Percentiles rank a stretch among this genome's conserved stretches.
Evolutionary conservation across 2,888 invertebrate species (phyloP).

Genomic region (Xylophagus ater): DNA sequence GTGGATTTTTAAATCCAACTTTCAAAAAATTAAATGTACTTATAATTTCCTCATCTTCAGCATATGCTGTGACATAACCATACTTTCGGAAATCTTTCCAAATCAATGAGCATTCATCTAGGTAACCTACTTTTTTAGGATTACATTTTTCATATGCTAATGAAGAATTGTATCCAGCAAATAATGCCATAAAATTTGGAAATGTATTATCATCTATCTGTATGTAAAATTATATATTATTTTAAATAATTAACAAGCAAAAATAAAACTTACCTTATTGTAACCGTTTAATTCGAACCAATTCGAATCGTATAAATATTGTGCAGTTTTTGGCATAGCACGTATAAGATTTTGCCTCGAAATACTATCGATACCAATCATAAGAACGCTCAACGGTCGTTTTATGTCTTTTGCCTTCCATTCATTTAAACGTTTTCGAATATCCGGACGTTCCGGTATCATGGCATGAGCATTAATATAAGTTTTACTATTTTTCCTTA

Average conservation of each 20-base stretch:
- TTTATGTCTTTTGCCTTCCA: constrained; percentile 26
- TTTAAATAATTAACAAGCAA: not conserved
- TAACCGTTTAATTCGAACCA: constrained; percentile 68
- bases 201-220: constrained; percentile 72
- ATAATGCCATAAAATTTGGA: constrained; percentile 68
- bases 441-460: constrained; percentile 41
- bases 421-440: constrained; percentile 39
- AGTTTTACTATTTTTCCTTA: constrained; percentile 27
- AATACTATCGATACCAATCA: constrained; percentile 77
- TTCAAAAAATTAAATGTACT: constrained; percentile 53
- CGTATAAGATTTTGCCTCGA: constrained; percentile 66
- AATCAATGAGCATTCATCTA: constrained; percentile 56
- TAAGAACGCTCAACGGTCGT: constrained; percentile 51
- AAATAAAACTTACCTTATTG: constrained; percentile 47
- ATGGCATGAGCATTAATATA: constrained; percentile 44
- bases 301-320: constrained; percentile 54
- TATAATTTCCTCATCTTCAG: constrained; percentile 55
- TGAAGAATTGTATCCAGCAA: constrained; percentile 49
- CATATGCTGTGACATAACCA: constrained; percentile 61
- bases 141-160: constrained; percentile 39
- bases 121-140: constrained; percentile 39
- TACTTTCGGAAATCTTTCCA: constrained; percentile 57
- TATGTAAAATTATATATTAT: constrained; percentile 6
- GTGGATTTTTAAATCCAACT: constrained; percentile 54
- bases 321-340: constrained; percentile 60